A percentile compares a stretch with the other conserved stretches of the same genome.
Conservation (phyloP, 2,113 vertebrate genomes). For the Chaetodon trifascialis region DNA sequence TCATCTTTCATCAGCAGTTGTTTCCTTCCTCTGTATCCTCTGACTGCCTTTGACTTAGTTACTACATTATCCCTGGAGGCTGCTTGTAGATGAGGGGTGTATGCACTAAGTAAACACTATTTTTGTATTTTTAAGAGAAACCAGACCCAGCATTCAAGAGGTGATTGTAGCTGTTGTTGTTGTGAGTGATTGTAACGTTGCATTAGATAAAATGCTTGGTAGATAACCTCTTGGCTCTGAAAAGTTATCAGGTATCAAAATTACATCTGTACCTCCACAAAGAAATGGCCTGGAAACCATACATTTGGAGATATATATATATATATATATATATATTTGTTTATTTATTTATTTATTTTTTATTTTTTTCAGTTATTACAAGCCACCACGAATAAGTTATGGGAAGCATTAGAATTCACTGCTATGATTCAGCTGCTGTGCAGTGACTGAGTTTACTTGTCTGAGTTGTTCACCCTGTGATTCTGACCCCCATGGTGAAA, state of each 20-base stretch:
- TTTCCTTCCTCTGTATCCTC: conserved; percentile 34
- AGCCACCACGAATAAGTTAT: conserved; percentile 12
- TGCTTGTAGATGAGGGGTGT: conserved; percentile 11
- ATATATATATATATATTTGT: no score
- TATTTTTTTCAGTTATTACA: conserved; percentile 1
- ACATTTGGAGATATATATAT: no score
- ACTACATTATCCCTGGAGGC: conserved; percentile 16
- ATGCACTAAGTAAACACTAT: conserved; percentile 3
- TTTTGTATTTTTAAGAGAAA: background rate
- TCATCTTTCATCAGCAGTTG: conserved; percentile 39
- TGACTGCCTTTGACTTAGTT: conserved; percentile 44
- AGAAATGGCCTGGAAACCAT: background rate
- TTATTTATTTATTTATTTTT: no score
- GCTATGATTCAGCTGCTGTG: conserved; percentile 4
- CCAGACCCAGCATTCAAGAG: background rate
- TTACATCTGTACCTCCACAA: background rate
- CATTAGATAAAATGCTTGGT: conserved; percentile 1
- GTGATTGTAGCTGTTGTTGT: no score
- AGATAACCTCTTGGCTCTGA: background rate
- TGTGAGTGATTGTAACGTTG: background rate
- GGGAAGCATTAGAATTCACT: background rate
- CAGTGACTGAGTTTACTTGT: background rate
- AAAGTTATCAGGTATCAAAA: background rate
- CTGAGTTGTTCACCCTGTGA: background rate
- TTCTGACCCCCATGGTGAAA: conserved; percentile 4